Conservation (phyloP, 2,888 invertebrate genomes). For the Lomographa bimaculata region DNA sequence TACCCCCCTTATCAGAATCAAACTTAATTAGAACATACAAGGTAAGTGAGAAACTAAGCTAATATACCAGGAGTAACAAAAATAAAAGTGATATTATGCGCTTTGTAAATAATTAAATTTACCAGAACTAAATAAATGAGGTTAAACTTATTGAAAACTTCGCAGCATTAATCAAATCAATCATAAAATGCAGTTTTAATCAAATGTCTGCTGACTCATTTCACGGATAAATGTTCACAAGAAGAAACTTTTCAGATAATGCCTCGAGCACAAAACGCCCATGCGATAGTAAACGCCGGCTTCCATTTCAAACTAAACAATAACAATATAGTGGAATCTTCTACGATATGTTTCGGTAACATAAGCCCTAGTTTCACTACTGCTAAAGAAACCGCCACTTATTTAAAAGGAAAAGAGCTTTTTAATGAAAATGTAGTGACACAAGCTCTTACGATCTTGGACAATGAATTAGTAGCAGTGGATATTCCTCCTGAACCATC, state of each 20-base stretch:
- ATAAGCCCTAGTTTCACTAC: constrained; percentile 82
- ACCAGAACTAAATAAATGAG: too few relatives aligned
- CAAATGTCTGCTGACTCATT: too few relatives aligned
- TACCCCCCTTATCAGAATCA: constrained; percentile 66
- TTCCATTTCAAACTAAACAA: constrained; percentile 85
- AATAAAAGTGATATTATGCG: too few relatives aligned
- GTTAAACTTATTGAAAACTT: too few relatives aligned
- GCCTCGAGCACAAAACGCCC: constrained; percentile 89
- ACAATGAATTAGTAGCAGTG: constrained; percentile 86
- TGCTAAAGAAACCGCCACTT: constrained; percentile 83
- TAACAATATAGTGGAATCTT: constrained; percentile 62
- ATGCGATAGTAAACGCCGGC: constrained; percentile 90
- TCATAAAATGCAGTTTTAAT: too few relatives aligned
- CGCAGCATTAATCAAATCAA: too few relatives aligned
- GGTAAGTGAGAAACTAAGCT: constrained; percentile 51
- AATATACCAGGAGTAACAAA: background rate
- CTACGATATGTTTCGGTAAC: constrained; percentile 86
- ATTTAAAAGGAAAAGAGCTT: constrained; percentile 65
- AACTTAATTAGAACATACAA: constrained; percentile 68
- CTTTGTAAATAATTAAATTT: too few relatives aligned
- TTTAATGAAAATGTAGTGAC: constrained; percentile 68
- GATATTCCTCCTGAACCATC: constrained; percentile 86
- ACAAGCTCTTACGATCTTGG: constrained; percentile 77
- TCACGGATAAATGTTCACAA: too few relatives aligned
- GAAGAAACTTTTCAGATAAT: constrained; percentile 87